Evolutionary conservation across 2,888 invertebrate genomes (phyloP).

Genomic region (Acronicta psi): DNA sequence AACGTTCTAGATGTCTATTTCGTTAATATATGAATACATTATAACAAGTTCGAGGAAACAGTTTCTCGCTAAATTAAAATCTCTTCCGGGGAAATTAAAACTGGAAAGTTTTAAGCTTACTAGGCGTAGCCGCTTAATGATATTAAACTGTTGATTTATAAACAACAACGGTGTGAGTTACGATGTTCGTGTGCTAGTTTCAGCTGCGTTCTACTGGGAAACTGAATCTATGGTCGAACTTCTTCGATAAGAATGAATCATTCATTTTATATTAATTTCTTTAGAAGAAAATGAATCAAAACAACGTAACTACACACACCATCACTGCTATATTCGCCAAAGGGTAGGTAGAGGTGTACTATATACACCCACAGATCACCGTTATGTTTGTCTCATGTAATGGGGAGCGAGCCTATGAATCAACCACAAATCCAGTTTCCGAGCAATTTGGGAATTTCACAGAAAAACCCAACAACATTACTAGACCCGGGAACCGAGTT

Average conservation of each 20-base stretch:
- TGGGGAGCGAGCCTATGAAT: too few relatives aligned
- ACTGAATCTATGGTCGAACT: constrained; percentile 46
- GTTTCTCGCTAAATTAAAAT: constrained; percentile 83
- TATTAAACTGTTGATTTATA: constrained; percentile 85
- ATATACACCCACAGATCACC: too few relatives aligned
- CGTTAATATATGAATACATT: constrained; percentile 81
- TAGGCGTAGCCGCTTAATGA: constrained; percentile 79
- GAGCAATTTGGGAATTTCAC: too few relatives aligned
- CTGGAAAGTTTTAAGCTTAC: constrained; percentile 77
- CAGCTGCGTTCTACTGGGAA: constrained; percentile 20
- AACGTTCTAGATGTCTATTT: constrained; percentile 66
- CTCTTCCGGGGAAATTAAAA: constrained; percentile 81
- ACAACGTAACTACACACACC: too few relatives aligned
- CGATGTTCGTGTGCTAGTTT: constrained; percentile 46
- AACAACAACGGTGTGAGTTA: constrained; percentile 70
- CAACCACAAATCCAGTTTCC: too few relatives aligned
- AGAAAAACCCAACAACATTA: too few relatives aligned
- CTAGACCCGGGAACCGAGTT: too few relatives aligned
- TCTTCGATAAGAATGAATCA: constrained; percentile 44
- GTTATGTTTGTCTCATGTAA: too few relatives aligned
- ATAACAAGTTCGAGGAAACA: constrained; percentile 78
- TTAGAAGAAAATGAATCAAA: too few relatives aligned
- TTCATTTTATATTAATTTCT: constrained; percentile 3
- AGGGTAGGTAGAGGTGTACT: too few relatives aligned
- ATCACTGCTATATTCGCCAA: too few relatives aligned